phyloP scores from a whole-genome alignment of 2,113 vertebrate genomes.

The Pontoporia blainvillei region DNA sequence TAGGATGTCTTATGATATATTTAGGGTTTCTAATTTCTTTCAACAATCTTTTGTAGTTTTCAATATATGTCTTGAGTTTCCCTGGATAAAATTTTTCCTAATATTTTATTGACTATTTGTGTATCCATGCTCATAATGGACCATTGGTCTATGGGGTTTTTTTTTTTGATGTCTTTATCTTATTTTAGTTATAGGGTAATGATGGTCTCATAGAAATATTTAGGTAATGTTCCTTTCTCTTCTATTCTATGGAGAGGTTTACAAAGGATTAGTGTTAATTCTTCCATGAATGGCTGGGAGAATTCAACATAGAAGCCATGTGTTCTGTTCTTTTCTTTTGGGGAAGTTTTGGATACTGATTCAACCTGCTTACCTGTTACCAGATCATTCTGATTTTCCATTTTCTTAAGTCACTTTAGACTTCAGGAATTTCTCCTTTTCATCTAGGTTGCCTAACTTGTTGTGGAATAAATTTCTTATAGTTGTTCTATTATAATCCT shows the following conservation, averaged over 20 bases:
- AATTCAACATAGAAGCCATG: neutral
- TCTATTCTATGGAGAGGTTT: neutral
- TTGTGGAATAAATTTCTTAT: neutral
- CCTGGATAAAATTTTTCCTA: neutral
- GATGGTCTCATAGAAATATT: neutral
- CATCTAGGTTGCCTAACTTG: neutral
- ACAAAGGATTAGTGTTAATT: neutral
- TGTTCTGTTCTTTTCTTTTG: neutral
- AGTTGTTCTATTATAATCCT: neutral
- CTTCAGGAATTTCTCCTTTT: neutral
- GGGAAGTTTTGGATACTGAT: neutral
- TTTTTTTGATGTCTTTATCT: neutral
- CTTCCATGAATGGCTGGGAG: neutral
- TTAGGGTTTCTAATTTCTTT: neutral
- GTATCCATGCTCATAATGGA: neutral
- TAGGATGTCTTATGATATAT: neutral
- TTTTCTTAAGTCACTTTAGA: neutral
- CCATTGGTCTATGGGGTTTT: neutral
- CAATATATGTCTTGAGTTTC: neutral
- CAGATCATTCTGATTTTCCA: neutral
- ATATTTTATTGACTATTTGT: neutral
- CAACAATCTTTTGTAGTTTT: neutral
- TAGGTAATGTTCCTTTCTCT: neutral
- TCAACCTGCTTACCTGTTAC: neutral
- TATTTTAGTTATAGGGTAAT: neutral